Evolutionary conservation across 1,140 invertebrate genomes (phyloP).

Genomic region (Listronotus bonariensis): DNA sequence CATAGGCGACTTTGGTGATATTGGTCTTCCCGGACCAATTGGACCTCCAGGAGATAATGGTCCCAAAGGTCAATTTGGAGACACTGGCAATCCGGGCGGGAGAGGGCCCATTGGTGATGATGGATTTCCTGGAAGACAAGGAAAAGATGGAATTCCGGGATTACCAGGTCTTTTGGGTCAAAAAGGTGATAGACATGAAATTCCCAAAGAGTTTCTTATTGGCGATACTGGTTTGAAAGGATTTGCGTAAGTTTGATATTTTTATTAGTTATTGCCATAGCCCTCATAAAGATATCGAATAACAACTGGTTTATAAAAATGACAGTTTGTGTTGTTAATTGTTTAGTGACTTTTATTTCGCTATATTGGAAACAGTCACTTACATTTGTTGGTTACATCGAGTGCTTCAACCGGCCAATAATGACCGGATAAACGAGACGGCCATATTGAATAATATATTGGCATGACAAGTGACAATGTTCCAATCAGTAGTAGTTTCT

Average conservation of each 20-base stretch:
- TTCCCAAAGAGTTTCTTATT: conserved; percentile 56
- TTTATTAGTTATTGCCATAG: too few relatives aligned
- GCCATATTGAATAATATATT: too few relatives aligned
- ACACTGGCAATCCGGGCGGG: conserved; percentile 57
- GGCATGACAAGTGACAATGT: too few relatives aligned
- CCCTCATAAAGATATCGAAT: too few relatives aligned
- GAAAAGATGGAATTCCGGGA: conserved; percentile 57
- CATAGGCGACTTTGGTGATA: conserved; percentile 22
- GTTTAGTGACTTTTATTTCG: too few relatives aligned
- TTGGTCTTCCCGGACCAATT: conserved; percentile 65
- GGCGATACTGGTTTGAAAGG: conserved; percentile 57
- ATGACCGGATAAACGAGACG: too few relatives aligned
- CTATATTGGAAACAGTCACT: too few relatives aligned
- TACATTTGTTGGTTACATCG: too few relatives aligned
- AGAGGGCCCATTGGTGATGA: conserved; percentile 64
- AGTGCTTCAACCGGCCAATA: too few relatives aligned
- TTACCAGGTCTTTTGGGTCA: conserved; percentile 62
- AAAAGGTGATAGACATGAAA: conserved; percentile 58
- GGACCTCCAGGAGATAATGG: conserved; percentile 65
- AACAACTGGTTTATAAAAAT: too few relatives aligned
- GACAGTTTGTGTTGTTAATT: too few relatives aligned
- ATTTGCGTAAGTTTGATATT: conserved; percentile 37
- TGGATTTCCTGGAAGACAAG: conserved; percentile 6
- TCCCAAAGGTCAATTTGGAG: conserved; percentile 63
- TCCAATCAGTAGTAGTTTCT: too few relatives aligned